These are phyloP conservation scores for Hyperopisus bebe DNA, from an alignment of 2,113 vertebrate species.

Conservation along the genomic window DNA sequence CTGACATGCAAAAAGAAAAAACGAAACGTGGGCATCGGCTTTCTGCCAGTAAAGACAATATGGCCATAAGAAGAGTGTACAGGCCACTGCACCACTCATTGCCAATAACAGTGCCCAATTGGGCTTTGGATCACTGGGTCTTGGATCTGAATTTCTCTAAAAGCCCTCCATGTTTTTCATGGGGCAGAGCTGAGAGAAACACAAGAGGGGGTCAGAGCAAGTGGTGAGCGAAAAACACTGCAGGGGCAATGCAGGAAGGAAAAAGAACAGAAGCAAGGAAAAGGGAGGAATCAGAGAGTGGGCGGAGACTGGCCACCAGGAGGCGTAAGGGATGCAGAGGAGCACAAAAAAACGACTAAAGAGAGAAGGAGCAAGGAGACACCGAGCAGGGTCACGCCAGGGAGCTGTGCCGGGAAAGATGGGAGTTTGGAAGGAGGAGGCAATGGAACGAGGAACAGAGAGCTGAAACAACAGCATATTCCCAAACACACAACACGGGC, in stretches of 20 bases:
- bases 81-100: background rate
- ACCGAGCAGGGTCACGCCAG: background rate
- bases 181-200: background rate
- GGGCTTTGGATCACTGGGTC: background rate
- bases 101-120: background rate
- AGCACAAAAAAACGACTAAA: background rate
- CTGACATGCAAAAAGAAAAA: background rate
- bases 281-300: background rate
- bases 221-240: background rate
- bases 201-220: background rate
- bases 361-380: background rate
- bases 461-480: background rate
- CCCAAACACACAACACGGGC: background rate
- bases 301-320: background rate
- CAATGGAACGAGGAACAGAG: background rate
- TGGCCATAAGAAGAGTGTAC: background rate
- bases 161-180: background rate
- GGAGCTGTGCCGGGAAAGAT: background rate
- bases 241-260: background rate
- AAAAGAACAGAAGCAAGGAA: background rate
- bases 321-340: background rate
- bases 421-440: background rate
- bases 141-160: background rate
- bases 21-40: background rate
- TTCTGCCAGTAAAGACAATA: constrained; percentile 5